Evolutionary conservation across 2,888 invertebrate genomes (phyloP).

Genomic region (Trichogramma dendrolimi): DNA sequence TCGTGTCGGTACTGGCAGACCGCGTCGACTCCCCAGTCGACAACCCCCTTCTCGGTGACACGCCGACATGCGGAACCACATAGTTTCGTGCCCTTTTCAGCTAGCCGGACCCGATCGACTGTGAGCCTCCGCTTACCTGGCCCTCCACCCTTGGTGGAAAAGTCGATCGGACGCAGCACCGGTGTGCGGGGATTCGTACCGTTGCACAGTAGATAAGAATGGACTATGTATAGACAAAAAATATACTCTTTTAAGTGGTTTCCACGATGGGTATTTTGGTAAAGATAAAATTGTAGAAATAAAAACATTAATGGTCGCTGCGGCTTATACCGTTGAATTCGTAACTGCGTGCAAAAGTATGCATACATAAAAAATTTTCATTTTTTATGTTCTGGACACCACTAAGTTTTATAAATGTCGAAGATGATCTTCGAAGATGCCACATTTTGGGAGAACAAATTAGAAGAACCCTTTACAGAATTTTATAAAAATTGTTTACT

Average conservation of each 20-base stretch:
- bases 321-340: slow-evolving; percentile 1
- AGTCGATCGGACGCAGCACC: too few relatives aligned
- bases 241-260: slow-evolving; percentile 23
- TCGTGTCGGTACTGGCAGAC: too few relatives aligned
- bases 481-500: slow-evolving; percentile 25
- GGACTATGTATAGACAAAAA: slow-evolving; percentile 27
- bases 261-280: slow-evolving; percentile 28
- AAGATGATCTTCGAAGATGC: slow-evolving; percentile 24
- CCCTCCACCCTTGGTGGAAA: too few relatives aligned
- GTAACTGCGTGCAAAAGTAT: not conserved
- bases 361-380: slow-evolving; percentile 18
- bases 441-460: slow-evolving; percentile 28
- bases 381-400: slow-evolving; percentile 29
- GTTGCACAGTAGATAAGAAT: slow-evolving; percentile 14
- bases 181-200: too few relatives aligned
- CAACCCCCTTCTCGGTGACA: too few relatives aligned
- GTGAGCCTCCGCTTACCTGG: too few relatives aligned
- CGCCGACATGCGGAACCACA: too few relatives aligned
- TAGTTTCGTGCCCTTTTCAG: too few relatives aligned
- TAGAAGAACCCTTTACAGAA: slow-evolving; percentile 21
- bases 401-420: slow-evolving; percentile 18
- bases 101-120: too few relatives aligned
- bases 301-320: slow-evolving; percentile 22
- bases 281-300: slow-evolving; percentile 29
- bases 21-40: too few relatives aligned